Base-by-base conservation (phyloP, 2,797 vertebrate species). In the Arvicola amphibius region DNA sequence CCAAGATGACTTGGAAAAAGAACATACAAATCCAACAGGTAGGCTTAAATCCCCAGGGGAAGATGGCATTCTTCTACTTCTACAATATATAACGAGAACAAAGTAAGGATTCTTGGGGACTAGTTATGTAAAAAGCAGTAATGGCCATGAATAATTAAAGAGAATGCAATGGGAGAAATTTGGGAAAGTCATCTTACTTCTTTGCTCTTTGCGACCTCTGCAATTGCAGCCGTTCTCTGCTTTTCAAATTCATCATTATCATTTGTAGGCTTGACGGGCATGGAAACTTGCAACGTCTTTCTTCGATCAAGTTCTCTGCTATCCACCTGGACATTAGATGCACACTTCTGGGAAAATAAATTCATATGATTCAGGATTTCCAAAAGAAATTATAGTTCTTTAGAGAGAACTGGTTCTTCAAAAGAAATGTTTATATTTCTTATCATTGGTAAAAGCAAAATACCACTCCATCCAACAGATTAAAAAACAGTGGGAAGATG, bases 241-340 rank as follows among this genome's bases (percentile, higher is more conserved):
- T 99, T 99, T 98, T 99, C 99, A 98, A 99, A 99, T 98, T 99
- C 99, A 93, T 99, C 99, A 51, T 99, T 99, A 97, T 99, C 99
- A 0, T 98, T 99, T 3, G 98, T 23, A 85, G 98, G 93, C 97
- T 99, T 99, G 83, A 96, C 98, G 25, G 98, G 97, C 86, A 90
- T 98, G 37, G 98, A 98, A 98, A 99, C 98, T 97, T 99, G 99
- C 73, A 99, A 98, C 19, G 99, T 99, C 98, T 99, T 99, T 97
- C 99, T 99, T 98, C 99, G 99, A 98, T 99, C 99, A 56, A 99
- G 99, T 14, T 99, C 99, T 97, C 98, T 99, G 97, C 98, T 99
- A 97, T 99, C 99, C 93, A 99, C 98, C 96, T 99, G 99, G 37
- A 99, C 98, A 1, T 98, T 99, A 97, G 99, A 99, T 1, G 98